A percentile compares a stretch with the other conserved stretches of the same genome.
Conservation (phyloP, 2,113 vertebrate genomes). For the Notothenia coriiceps region DNA sequence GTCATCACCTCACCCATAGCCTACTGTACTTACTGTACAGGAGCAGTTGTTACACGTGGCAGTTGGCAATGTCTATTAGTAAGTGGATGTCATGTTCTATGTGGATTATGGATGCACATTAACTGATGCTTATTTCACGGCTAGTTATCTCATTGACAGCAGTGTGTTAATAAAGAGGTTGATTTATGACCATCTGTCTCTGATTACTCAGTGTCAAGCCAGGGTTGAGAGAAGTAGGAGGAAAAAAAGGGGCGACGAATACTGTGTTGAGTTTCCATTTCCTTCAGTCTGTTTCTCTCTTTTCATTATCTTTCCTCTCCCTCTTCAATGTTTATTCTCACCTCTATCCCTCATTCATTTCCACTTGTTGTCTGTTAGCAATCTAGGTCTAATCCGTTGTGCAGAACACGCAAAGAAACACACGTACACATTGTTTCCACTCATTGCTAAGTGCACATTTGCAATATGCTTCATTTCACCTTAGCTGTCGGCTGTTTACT, state of each 20-base stretch:
- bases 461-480: conserved; percentile 68
- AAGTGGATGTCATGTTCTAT: conserved; percentile 30
- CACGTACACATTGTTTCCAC: conserved; percentile 30
- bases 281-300: background rate
- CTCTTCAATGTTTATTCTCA: conserved; percentile 1
- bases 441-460: conserved; percentile 57
- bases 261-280: background rate
- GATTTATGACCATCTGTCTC: conserved; percentile 39
- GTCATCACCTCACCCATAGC: background rate
- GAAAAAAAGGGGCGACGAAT: too few species aligned
- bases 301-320: background rate
- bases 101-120: conserved; percentile 26
- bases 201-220: conserved; percentile 24
- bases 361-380: conserved; percentile 34
- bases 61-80: background rate
- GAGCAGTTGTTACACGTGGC: background rate
- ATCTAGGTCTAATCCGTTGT: conserved; percentile 27
- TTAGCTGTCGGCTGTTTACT: conserved; percentile 66
- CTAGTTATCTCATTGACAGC: conserved; percentile 49
- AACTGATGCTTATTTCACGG: conserved; percentile 51
- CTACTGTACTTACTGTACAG: background rate
- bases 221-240: background rate
- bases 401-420: background rate
- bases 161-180: conserved; percentile 41
- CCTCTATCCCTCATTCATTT: conserved; percentile 25